Evolutionary conservation across 2,113 vertebrate species (phyloP).

Genomic region (Onychostoma macrolepis): DNA sequence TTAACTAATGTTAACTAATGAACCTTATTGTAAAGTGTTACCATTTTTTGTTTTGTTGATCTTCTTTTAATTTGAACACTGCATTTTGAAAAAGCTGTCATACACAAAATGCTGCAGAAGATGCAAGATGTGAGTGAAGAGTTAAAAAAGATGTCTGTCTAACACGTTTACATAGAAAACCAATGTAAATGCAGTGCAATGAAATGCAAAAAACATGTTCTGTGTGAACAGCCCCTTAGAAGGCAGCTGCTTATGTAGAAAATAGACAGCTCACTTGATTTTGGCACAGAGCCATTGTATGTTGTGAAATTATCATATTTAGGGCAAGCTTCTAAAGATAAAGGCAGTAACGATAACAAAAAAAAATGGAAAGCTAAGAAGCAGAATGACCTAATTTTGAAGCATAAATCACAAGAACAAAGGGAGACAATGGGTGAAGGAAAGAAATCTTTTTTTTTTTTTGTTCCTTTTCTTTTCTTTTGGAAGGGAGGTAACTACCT

Average conservation of each 20-base stretch:
- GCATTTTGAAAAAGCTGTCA: too few species aligned
- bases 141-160: too few species aligned
- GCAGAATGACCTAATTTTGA: constrained; percentile 35
- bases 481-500: background rate
- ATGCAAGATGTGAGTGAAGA: too few species aligned
- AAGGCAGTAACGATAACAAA: constrained; percentile 12
- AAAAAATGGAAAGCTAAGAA: constrained; percentile 21
- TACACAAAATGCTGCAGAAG: too few species aligned
- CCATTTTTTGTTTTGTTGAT: too few species aligned
- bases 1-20: too few species aligned
- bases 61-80: too few species aligned
- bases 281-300: background rate
- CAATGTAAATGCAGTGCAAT: background rate
- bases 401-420: constrained; percentile 28
- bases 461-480: too few species aligned
- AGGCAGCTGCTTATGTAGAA: background rate
- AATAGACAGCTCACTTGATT: background rate
- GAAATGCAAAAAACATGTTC: background rate
- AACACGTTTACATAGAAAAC: background rate
- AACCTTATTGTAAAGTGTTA: too few species aligned
- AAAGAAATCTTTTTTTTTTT: background rate
- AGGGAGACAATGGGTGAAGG: background rate
- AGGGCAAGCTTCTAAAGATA: constrained; percentile 31
- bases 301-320: constrained; percentile 2
- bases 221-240: background rate